Percentiles rank a stretch among this genome's conserved stretches.
These are phyloP conservation scores for Penaeus japonicus DNA, from an alignment of 1,140 invertebrate genomes.

Conservation along the genomic window DNA sequence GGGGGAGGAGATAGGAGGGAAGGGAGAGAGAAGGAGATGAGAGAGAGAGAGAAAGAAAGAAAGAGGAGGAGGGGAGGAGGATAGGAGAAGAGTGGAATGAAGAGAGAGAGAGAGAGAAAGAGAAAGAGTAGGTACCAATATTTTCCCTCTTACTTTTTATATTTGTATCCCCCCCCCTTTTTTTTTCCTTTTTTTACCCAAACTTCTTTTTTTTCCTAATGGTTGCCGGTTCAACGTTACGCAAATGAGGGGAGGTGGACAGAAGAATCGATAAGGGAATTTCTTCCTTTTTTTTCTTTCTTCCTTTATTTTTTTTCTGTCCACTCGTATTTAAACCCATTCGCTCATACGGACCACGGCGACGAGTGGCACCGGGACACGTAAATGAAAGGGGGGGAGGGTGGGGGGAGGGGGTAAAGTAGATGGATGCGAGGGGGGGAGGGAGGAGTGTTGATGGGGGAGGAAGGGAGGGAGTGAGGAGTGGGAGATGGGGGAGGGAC, in stretches of 20 bases:
- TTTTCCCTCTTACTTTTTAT: too few species aligned
- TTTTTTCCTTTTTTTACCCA: neutral
- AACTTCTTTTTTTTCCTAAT: neutral
- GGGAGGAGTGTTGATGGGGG: too few species aligned
- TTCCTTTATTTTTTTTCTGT: neutral
- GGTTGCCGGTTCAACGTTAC: neutral
- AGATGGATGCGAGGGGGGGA: too few species aligned
- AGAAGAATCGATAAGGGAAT: slow-evolving; percentile 34
- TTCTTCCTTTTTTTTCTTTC: neutral
- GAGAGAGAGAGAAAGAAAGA: neutral
- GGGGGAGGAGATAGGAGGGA: neutral
- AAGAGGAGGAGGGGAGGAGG: neutral
- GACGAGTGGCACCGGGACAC: neutral
- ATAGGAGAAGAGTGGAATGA: neutral
- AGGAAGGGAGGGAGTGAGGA: too few species aligned
- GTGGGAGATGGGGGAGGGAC: too few species aligned
- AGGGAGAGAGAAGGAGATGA: too few species aligned
- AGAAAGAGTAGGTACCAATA: too few species aligned
- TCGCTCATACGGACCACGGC: neutral
- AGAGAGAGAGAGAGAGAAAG: slow-evolving; percentile 14
- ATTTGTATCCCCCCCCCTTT: neutral
- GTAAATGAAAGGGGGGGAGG: neutral
- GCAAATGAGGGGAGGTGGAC: slow-evolving; percentile 47
- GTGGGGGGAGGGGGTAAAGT: neutral
- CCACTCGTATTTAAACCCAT: neutral